Evolutionary conservation across 2,797 vertebrate species (phyloP).

Genomic region (Sebastes hubbsi): DNA sequence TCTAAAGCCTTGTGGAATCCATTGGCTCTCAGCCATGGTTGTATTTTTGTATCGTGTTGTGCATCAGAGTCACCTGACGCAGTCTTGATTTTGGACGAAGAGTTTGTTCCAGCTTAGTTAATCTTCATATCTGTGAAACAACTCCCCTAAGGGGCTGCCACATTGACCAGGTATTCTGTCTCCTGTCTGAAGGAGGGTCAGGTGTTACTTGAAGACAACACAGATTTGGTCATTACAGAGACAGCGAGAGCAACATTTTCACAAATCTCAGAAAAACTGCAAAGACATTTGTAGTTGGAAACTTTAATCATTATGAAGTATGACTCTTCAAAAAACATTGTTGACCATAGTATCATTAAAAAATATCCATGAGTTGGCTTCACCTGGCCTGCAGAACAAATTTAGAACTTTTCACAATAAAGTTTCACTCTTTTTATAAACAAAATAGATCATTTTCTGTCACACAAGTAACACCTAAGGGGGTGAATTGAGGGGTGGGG

Average conservation of each 20-base stretch:
- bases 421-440: neutral
- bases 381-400: neutral
- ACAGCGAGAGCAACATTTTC: neutral
- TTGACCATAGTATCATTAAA: neutral
- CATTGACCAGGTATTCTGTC: conserved; percentile 11
- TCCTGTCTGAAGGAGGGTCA: neutral
- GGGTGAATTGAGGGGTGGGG: neutral
- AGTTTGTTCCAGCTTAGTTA: neutral
- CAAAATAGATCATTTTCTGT: neutral
- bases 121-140: neutral
- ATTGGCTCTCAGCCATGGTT: conserved; percentile 23
- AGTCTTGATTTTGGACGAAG: neutral
- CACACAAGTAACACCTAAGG: neutral
- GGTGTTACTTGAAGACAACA: neutral
- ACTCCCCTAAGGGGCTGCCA: neutral
- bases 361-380: neutral
- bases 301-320: neutral
- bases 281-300: neutral
- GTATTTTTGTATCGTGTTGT: too few relatives aligned
- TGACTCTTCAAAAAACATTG: neutral
- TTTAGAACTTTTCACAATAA: neutral
- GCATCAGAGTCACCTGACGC: neutral
- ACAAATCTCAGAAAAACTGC: neutral
- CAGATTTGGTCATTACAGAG: neutral
- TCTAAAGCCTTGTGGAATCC: conserved; percentile 32